A percentile compares a stretch with the other conserved stretches of the same genome.
Evolutionary conservation across 2,797 vertebrate genomes (phyloP).

Genomic region (Aselliscus stoliczkanus): DNA sequence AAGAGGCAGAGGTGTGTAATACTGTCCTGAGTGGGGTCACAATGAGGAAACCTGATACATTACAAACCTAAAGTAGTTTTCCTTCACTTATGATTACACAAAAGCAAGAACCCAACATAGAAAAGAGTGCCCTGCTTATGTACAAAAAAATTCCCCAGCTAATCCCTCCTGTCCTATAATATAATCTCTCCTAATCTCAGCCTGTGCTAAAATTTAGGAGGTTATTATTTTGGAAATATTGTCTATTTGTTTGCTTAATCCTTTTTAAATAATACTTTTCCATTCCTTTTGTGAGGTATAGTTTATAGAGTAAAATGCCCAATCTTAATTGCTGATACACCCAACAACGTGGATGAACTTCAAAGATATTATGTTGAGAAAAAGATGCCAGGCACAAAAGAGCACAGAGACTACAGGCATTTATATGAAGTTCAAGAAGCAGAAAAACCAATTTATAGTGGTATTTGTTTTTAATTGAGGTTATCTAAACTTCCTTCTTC

Average conservation of each 20-base stretch:
- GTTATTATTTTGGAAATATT: background rate
- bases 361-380: background rate
- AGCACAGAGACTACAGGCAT: background rate
- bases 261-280: background rate
- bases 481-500: constrained; percentile 34
- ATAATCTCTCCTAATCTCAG: background rate
- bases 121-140: background rate
- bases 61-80: background rate
- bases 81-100: background rate
- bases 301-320: background rate
- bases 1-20: background rate
- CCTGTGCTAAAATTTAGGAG: background rate
- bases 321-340: background rate
- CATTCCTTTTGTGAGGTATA: background rate
- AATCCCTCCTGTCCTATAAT: background rate
- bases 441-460: constrained; percentile 3
- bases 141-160: background rate
- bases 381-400: background rate
- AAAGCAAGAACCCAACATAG: background rate
- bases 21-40: background rate
- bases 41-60: background rate
- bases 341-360: background rate
- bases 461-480: constrained; percentile 59
- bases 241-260: background rate
- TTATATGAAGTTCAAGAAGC: constrained; percentile 28